These are phyloP conservation scores for Tetranychus urticae DNA, from an alignment of 1,140 invertebrate genomes.

Conservation along the genomic window DNA sequence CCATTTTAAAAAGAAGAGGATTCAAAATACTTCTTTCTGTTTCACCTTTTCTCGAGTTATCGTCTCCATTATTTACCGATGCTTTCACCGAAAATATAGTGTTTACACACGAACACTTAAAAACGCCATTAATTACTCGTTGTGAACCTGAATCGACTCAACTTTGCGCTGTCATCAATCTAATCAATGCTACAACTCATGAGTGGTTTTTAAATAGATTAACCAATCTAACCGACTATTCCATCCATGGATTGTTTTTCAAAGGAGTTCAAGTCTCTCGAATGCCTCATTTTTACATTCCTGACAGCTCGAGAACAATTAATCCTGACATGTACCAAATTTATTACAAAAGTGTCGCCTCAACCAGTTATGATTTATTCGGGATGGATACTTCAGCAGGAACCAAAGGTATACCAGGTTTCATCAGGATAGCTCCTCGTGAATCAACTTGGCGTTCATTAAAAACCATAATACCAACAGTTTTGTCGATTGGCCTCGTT, in stretches of 20 bases:
- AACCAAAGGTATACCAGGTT: slow-evolving; percentile 25
- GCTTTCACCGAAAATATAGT: slow-evolving; percentile 9
- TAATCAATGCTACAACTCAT: slow-evolving; percentile 49
- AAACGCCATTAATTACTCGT: slow-evolving; percentile 12
- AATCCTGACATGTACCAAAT: slow-evolving; percentile 39
- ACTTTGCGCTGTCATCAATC: slow-evolving; percentile 40
- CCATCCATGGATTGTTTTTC: slow-evolving; percentile 67
- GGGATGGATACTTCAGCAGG: slow-evolving; percentile 3
- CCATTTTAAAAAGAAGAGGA: slow-evolving; percentile 48
- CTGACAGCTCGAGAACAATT: slow-evolving; percentile 2
- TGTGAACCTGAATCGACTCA: background rate
- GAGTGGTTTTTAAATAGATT: slow-evolving; percentile 48
- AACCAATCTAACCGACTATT: slow-evolving; percentile 34
- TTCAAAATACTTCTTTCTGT: slow-evolving; percentile 59
- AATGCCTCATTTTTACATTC: slow-evolving; percentile 8
- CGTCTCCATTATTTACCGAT: slow-evolving; percentile 8
- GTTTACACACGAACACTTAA: slow-evolving; percentile 8
- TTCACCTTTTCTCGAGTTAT: slow-evolving; percentile 32
- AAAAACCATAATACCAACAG: slow-evolving; percentile 54
- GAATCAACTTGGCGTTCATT: slow-evolving; percentile 59
- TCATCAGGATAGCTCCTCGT: slow-evolving; percentile 60
- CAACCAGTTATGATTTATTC: slow-evolving; percentile 13
- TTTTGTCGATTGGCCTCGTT: slow-evolving; percentile 55
- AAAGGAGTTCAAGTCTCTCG: slow-evolving; percentile 9
- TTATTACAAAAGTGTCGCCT: slow-evolving; percentile 25